Evolutionary conservation across 2,888 invertebrate genomes (phyloP), one percentile per base, ranked within the genome.

Genomic region (Drosophila helvetica): DNA sequence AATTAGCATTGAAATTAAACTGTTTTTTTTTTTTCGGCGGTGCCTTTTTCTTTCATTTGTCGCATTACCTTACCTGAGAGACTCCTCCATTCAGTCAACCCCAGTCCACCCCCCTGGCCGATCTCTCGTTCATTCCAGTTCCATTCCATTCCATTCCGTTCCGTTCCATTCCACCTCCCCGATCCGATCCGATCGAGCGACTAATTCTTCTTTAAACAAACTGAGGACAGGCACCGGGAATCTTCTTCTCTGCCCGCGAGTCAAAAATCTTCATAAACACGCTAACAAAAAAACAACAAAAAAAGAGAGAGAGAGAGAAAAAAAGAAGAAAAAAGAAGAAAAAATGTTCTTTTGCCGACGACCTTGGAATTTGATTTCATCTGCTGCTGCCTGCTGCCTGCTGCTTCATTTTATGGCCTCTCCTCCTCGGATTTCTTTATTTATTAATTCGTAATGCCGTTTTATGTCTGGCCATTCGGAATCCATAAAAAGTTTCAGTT

Each of bases 191-290:
- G 83, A 78, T 86, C 73, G 75, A 68, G 75, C 81, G 82, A 79
- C 87, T 83, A 81, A 86, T 83, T 85, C 79, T 86, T 81, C 74
- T 66, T 79, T 81, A 84, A 83, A 84, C 79, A 82, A 82, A 74
- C 75, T 48, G 73, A 60, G 63, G 33, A 61, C 46, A 43, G 54
- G 15, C 19, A 15, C 30, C n/a, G 25, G 25, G 15, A 15, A 2
- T 38, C 15, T 15, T 15, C 38, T 15, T 38, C 38, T 38, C 15
- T 38, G 38, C 12, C 12, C 6, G 38, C 12, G 59, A 68, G 53
- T 64, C 59, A 53, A 60, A 85, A 77, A 75, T 79, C 78, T 80
- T 80, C 78, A 63, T 82, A 77, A 57, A 75, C 58, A 85, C 63
- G 86, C 75, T 77, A 85, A 80, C 70, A 63, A 75, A 76, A 75